These are phyloP conservation scores for Anthophora plumipes DNA, from an alignment of 2,888 invertebrate genomes.

Conservation along the genomic window DNA sequence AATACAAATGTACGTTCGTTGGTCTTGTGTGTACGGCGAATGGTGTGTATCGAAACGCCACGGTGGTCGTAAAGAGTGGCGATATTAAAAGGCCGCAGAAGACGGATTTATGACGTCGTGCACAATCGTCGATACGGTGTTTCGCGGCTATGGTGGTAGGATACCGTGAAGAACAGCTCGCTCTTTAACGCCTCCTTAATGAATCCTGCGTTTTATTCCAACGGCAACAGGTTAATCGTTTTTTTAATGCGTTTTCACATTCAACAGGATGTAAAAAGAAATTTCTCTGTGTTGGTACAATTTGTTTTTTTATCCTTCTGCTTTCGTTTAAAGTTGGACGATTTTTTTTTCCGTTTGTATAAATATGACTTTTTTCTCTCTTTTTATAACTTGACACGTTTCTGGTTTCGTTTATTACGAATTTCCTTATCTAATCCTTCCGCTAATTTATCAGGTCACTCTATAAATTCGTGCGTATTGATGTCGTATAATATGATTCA, in stretches of 20 bases:
- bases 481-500: no score
- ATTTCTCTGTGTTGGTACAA: neutral
- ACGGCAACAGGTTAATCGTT: constrained; percentile 23
- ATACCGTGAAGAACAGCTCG: constrained; percentile 11
- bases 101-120: constrained; percentile 59
- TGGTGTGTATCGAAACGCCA: constrained; percentile 51
- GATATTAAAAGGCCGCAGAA: constrained; percentile 58
- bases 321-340: neutral
- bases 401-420: no score
- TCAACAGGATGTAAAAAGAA: neutral
- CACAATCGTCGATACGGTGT: constrained; percentile 47
- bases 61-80: constrained; percentile 49
- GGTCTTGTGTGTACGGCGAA: constrained; percentile 35
- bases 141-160: constrained; percentile 1
- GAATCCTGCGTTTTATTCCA: constrained; percentile 26
- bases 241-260: constrained; percentile 11
- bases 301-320: no score
- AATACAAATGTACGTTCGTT: constrained; percentile 22
- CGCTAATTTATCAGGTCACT: no score
- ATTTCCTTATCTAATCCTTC: no score
- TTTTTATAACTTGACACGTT: no score
- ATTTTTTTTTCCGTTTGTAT: no score
- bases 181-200: constrained; percentile 37
- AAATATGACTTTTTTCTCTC: no score
- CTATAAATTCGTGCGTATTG: no score